Conservation (phyloP, 2,113 vertebrate genomes). For the Pteruthius melanotis region DNA sequence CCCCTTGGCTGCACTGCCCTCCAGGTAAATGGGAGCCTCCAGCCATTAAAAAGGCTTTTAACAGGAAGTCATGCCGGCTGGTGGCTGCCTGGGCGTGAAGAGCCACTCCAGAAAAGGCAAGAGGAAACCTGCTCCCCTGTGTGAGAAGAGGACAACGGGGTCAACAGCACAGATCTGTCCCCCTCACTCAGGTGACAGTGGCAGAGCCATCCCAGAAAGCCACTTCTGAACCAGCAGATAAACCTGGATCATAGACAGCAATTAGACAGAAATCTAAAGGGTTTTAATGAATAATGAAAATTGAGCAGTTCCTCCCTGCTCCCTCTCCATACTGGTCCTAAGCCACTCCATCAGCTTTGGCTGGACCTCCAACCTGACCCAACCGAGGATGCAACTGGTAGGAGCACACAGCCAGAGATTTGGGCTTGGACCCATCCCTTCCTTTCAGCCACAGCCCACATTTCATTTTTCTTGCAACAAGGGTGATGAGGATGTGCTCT, state of each 20-base stretch:
- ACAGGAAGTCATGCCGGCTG: constrained; percentile 51
- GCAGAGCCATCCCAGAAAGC: background rate
- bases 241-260: rapidly evolving
- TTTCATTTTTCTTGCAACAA: background rate
- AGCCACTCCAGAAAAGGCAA: constrained; percentile 22
- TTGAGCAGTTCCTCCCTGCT: background rate
- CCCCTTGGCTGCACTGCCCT: constrained; percentile 66
- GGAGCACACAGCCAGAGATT: background rate
- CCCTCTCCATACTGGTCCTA: background rate
- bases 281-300: background rate
- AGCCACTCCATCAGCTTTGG: rapidly evolving
- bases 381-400: background rate
- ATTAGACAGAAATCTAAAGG: background rate
- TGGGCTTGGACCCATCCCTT: background rate
- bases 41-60: constrained; percentile 70
- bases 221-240: background rate
- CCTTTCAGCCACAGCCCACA: background rate
- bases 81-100: constrained; percentile 44
- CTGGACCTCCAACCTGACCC: background rate
- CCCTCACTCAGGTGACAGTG: background rate
- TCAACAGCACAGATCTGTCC: background rate
- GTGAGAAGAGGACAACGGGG: background rate
- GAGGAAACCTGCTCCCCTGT: constrained; percentile 17
- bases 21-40: constrained; percentile 66
- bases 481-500: background rate